phyloP scores from a whole-genome alignment of 2,113 vertebrate species.

The Varanus komodoensis region DNA sequence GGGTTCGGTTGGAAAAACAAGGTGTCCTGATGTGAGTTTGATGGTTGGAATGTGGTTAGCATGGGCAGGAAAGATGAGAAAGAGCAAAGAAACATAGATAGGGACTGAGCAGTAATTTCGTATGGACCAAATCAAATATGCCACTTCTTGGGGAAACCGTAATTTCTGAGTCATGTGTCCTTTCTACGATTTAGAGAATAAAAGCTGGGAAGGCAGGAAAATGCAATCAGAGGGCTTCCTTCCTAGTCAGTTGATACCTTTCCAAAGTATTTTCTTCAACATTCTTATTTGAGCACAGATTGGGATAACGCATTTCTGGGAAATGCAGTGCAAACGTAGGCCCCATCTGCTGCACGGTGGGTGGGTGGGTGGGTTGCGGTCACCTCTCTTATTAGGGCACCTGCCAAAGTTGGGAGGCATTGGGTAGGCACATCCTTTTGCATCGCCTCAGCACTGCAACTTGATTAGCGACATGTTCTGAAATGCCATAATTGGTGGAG shows the following conservation, averaged over 20 bases:
- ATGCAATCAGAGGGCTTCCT: not conserved
- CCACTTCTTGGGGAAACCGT: constrained; percentile 1
- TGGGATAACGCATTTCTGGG: not conserved
- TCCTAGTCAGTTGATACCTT: not conserved
- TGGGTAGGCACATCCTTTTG: not conserved
- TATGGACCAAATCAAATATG: constrained; percentile 23
- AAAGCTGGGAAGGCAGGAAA: not conserved
- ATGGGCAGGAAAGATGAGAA: too few species aligned
- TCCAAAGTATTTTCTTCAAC: constrained; percentile 30
- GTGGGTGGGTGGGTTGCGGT: too few species aligned
- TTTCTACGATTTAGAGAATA: not conserved
- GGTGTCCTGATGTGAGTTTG: too few species aligned
- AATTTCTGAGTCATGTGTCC: constrained; percentile 10
- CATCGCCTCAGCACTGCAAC: not conserved
- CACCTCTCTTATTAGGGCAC: not conserved
- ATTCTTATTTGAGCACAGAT: not conserved
- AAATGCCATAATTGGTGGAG: not conserved
- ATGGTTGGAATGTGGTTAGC: too few species aligned
- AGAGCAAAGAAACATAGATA: too few species aligned
- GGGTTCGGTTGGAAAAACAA: too few species aligned
- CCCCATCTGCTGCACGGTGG: not conserved
- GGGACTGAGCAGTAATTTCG: not conserved
- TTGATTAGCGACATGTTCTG: not conserved
- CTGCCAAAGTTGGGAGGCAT: not conserved
- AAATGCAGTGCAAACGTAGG: too few species aligned